phyloP scores from a whole-genome alignment of 2,888 invertebrate genomes.

The Agriopis marginaria region DNA sequence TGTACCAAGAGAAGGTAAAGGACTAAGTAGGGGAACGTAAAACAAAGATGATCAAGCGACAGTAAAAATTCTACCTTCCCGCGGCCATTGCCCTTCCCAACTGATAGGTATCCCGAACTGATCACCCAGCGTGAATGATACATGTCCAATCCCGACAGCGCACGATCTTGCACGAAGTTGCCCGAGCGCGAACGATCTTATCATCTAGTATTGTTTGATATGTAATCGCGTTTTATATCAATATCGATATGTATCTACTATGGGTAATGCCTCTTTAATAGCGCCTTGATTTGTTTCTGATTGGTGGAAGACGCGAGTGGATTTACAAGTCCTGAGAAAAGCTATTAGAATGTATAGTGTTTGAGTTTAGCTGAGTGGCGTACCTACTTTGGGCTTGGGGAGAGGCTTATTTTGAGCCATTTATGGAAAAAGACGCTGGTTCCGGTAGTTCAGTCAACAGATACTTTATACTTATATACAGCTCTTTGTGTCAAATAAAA shows the following conservation, averaged over 20 bases:
- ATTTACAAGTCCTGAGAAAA: constrained; percentile 48
- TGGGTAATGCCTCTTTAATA: constrained; percentile 79
- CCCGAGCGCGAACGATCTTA: constrained; percentile 58
- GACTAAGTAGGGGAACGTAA: neutral
- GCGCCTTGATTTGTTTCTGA: constrained; percentile 78
- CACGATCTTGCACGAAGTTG: constrained; percentile 44
- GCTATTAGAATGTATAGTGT: neutral
- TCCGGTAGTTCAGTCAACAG: too few species aligned
- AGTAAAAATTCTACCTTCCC: neutral
- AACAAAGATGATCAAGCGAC: neutral
- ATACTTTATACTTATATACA: too few species aligned
- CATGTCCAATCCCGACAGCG: constrained; percentile 30
- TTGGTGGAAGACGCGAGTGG: constrained; percentile 67
- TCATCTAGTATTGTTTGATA: constrained; percentile 63
- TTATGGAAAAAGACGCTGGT: too few species aligned
- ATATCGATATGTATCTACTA: constrained; percentile 65
- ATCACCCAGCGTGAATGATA: constrained; percentile 47
- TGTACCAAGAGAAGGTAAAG: neutral
- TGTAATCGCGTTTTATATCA: constrained; percentile 73
- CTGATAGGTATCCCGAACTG: constrained; percentile 13
- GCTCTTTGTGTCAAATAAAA: too few species aligned
- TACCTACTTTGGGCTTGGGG: too few species aligned
- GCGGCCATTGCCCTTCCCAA: constrained; percentile 2
- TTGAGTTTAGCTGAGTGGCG: too few species aligned
- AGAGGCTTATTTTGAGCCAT: too few species aligned